Base-by-base conservation (phyloP, 2,797 vertebrate genomes). In the Argyrosomus regius region DNA sequence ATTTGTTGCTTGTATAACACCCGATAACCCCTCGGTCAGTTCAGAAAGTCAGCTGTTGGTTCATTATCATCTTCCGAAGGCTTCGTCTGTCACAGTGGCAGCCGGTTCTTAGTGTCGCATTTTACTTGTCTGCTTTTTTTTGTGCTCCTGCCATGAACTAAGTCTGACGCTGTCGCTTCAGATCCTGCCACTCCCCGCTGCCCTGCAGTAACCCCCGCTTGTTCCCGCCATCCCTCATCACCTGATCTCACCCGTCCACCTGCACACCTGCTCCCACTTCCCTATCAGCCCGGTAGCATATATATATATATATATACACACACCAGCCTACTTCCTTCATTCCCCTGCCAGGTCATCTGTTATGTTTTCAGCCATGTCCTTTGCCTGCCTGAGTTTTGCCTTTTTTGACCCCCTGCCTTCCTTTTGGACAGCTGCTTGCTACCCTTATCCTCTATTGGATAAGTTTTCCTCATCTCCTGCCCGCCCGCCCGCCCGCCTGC, bases 21-120 rank as follows among this genome's bases (percentile, higher is more conserved):
- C 16, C 24, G 11, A 67, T 65, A 52, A 73, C 63, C 31, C 49
- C 16, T 22, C 24, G 2, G 24, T 11, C 45, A 39, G 56, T 48
- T 64, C 52, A 48, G 24, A 56, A n/a, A 54, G 57, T 81, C 63
- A 28, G 41, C 67, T 22, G 49, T 17, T 24, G 6, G 14, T 56
- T 72, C 24, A 76, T 72, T 70, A 66, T 78, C 43, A 7, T 28
- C 57, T 52, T 80, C 53, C 67, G 11, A 48, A 62, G 41, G 52
- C 52, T 45, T 50, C 17, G 2, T 26, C n/a, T 46, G 17, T 24
- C 53, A 43, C 31, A 1, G 4, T 31, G 53, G 28, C 56, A 31
- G 35, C 14, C 56, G 9, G 9, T n/a, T 52, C 49, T 7, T 22
- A 5, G 1, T 46, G 5, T 62, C 54, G 26, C 31, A 48, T 57